phyloP scores from a whole-genome alignment of 2,113 vertebrate genomes.

The Smithornis capensis region DNA sequence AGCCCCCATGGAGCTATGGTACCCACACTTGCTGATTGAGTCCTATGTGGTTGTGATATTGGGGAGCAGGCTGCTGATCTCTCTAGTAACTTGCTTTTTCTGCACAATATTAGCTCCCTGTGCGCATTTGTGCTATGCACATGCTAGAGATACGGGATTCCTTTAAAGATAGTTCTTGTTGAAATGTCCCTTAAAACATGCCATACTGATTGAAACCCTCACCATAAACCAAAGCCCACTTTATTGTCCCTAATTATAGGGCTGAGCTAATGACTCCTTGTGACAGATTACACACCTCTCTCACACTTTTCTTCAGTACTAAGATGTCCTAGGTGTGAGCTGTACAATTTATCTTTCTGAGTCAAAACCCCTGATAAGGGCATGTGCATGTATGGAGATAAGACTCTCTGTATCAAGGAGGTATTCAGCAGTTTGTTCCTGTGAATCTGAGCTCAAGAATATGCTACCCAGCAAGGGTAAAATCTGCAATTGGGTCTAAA shows the following conservation, averaged over 20 bases:
- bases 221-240: neutral
- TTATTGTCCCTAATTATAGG: neutral
- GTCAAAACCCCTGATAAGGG: neutral
- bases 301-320: neutral
- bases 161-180: neutral
- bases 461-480: neutral
- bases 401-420: neutral
- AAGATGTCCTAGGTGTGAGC: neutral
- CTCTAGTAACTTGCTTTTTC: neutral
- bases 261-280: neutral
- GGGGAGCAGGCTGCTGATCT: neutral
- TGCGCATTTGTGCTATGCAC: accelerated
- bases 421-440: neutral
- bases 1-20: neutral
- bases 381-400: neutral
- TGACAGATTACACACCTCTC: neutral
- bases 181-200: neutral
- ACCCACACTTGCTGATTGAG: neutral
- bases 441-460: neutral
- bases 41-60: accelerated
- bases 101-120: neutral
- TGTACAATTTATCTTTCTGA: neutral
- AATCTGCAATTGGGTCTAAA: neutral
- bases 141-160: neutral
- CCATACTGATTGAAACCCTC: neutral